Evolutionary conservation across 2,113 vertebrate genomes (phyloP), one percentile per base, ranked within the genome.

Genomic region (Cyprinodon variegatus): DNA sequence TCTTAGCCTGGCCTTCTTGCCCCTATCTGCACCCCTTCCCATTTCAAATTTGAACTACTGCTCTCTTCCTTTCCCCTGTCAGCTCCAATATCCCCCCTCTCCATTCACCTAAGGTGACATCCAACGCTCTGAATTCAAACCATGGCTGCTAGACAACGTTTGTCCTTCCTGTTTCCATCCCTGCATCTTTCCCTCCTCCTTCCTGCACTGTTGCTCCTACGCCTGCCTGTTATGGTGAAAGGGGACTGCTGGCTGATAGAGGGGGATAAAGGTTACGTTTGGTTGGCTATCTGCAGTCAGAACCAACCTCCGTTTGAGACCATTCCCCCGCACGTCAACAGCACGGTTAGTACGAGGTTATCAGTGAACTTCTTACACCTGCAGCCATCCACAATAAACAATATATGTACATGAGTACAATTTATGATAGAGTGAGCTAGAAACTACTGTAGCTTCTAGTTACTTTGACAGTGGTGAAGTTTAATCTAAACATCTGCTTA

Each of bases 271-370:
- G 97, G 97, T 45, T 99, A 98, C 0, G 98, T 99, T 46, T 99
- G 98, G 98, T 92, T 99, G 91, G 98, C 98, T 78, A 99, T 99
- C 92, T 99, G 98, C 95, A 99, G 98, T 91, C 98, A 99, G 94
- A 99, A 99, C 94, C 98, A 99, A 91, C 98, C 98, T 3, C 98
- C 98, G 0, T 99, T 98, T 0, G 98, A 99, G 91, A 97, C 98
- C 88, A 97, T 99, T 69, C 98, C 98, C 13, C 97, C 98, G 92
- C 98, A 99, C 81, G 98, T 99, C 93, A 99, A 99, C 92, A 99
- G 97, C 94, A 99, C 98, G 0, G 98, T 93, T 59, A 87, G 91
- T 91, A 72, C 60, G 15, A 68, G 12, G 1, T 5, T 45, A 39
- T 65, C 41, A 67, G 22, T 65, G 22, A 11, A 66, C 11, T 22